These are phyloP conservation scores for Styela clava DNA, from an alignment of 23 tunicate species.

Conservation along the genomic window DNA sequence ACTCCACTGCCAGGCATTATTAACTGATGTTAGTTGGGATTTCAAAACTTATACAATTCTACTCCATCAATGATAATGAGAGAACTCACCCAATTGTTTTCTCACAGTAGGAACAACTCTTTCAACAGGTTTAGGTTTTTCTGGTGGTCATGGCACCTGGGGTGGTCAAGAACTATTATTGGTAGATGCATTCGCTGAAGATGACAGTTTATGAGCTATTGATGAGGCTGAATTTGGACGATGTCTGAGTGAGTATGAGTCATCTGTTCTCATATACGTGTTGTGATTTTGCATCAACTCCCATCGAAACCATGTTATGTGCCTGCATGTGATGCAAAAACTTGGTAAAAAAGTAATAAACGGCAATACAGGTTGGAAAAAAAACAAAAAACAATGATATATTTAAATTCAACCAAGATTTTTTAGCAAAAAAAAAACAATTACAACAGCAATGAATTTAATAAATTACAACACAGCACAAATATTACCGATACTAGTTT, in stretches of 20 bases:
- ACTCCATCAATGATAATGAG: too few relatives aligned
- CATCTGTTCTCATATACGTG: not conserved
- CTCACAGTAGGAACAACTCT: not conserved
- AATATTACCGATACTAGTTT: not conserved
- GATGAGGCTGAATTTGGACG: slow-evolving; percentile 25
- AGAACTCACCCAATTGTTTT: slow-evolving; percentile 19
- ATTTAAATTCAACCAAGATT: not conserved
- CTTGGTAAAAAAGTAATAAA: not conserved
- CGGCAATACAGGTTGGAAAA: too few relatives aligned
- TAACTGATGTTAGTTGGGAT: not conserved
- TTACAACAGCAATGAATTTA: too few relatives aligned
- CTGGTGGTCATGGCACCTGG: slow-evolving; percentile 64
- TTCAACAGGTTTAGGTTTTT: slow-evolving; percentile 14
- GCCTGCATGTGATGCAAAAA: slow-evolving; percentile 16
- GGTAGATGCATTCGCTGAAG: slow-evolving; percentile 17
- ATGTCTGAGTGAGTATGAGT: slow-evolving; percentile 7
- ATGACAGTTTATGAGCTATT: slow-evolving; percentile 1
- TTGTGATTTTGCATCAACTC: not conserved
- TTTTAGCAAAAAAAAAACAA: too few relatives aligned
- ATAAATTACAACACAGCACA: not conserved
- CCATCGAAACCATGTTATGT: slow-evolving; percentile 29
- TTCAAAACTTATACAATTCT: not conserved
- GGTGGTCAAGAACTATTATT: slow-evolving; percentile 45
- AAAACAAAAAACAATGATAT: not conserved
- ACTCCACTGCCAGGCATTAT: too few relatives aligned